A percentile compares a stretch with the other conserved stretches of the same genome.
These are phyloP conservation scores for Trachelus stipa DNA, from an alignment of 2,888 invertebrate genomes.

Conservation along the genomic window DNA sequence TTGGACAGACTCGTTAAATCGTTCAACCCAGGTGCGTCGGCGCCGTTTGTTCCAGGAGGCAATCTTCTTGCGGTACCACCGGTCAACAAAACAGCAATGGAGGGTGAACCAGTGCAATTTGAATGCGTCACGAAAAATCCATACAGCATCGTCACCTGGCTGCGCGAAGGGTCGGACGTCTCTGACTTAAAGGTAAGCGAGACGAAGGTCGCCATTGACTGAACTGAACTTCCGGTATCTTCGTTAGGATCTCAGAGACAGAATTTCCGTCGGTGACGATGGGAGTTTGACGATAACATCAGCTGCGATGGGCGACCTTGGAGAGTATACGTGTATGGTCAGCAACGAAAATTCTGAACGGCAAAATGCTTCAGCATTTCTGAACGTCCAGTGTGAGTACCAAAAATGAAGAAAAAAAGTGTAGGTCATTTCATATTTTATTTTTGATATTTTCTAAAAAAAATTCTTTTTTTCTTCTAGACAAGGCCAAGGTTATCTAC, in stretches of 20 bases:
- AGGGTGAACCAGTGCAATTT: slow-evolving; percentile 85
- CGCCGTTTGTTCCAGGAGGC: slow-evolving; percentile 76
- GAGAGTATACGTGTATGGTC: slow-evolving; percentile 89
- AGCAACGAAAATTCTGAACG: slow-evolving; percentile 78
- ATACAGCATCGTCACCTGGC: slow-evolving; percentile 72
- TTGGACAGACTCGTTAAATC: slow-evolving; percentile 64
- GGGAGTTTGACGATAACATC: slow-evolving; percentile 84
- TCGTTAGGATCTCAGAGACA: slow-evolving; percentile 72
- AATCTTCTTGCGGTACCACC: slow-evolving; percentile 89
- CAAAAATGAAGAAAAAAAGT: not conserved
- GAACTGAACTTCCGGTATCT: not conserved
- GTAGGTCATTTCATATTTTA: not conserved
- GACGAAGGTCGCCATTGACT: not conserved
- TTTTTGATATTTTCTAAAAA: not conserved
- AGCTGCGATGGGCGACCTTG: slow-evolving; percentile 85
- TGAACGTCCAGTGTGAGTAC: slow-evolving; percentile 92
- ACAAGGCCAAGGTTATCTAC: slow-evolving; percentile 91
- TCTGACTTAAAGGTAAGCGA: slow-evolving; percentile 61
- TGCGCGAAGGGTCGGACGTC: slow-evolving; percentile 68
- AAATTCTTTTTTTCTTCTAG: slow-evolving; percentile 67
- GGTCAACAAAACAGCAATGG: slow-evolving; percentile 87
- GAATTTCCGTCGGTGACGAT: slow-evolving; percentile 76
- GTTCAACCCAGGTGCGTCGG: slow-evolving; percentile 64
- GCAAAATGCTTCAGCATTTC: slow-evolving; percentile 86
- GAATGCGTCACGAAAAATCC: slow-evolving; percentile 84